A percentile compares a stretch with the other conserved stretches of the same genome.
These are phyloP conservation scores for Musca domestica DNA, from an alignment of 1,140 invertebrate species.

Conservation along the genomic window DNA sequence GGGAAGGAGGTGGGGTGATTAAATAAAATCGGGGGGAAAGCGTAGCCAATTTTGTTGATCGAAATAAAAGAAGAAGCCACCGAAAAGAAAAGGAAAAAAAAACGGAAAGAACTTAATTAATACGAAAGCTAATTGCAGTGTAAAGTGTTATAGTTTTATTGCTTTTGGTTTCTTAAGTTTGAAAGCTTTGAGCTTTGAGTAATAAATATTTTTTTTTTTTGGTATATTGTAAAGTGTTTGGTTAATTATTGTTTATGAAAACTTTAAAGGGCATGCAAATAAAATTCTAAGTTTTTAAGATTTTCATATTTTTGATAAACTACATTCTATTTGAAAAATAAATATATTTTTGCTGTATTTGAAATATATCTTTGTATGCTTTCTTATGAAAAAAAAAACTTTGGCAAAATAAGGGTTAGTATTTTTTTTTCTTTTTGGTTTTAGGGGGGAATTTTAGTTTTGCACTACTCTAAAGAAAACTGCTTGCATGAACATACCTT, in stretches of 20 bases:
- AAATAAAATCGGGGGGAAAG: background rate
- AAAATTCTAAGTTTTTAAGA: background rate
- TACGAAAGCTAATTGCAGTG: background rate
- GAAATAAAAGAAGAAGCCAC: background rate
- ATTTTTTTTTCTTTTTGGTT: no score
- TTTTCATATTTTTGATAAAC: no score
- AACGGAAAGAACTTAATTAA: constrained; percentile 7
- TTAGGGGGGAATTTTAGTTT: no score
- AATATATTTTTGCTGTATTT: no score
- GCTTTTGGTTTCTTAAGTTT: background rate
- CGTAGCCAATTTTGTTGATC: background rate
- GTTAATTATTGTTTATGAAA: background rate
- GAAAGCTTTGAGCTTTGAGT: no score
- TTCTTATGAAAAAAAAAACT: no score
- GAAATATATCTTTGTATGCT: no score
- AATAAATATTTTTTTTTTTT: background rate
- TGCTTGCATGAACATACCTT: constrained; percentile 40
- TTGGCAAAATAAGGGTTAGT: no score
- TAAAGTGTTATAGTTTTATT: background rate
- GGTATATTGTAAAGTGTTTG: background rate
- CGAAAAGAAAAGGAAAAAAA: constrained; percentile 14
- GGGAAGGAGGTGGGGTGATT: no score
- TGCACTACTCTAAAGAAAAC: no score
- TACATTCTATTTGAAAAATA: no score
- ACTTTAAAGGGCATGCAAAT: background rate